These are phyloP conservation scores for Itoplectis maculator DNA, from an alignment of 2,888 invertebrate species.

Conservation along the genomic window DNA sequence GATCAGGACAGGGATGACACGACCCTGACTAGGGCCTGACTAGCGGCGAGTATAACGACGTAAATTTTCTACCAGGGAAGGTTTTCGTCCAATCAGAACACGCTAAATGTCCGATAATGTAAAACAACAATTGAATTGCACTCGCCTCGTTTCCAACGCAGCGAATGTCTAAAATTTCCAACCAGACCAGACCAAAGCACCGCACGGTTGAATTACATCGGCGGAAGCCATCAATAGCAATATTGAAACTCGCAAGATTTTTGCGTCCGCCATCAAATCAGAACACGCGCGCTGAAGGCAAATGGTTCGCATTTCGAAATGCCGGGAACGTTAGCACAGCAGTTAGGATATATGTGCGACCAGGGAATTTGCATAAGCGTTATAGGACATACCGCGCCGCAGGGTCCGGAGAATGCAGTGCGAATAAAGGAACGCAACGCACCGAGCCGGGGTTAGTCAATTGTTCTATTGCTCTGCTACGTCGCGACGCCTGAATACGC, in stretches of 20 bases:
- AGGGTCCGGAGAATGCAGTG: constrained; percentile 51
- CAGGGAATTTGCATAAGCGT: constrained; percentile 58
- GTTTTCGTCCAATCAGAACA: too few relatives aligned
- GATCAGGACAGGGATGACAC: too few relatives aligned
- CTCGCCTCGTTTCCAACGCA: too few relatives aligned
- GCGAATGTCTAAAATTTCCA: background rate
- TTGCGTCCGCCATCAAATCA: constrained; percentile 12
- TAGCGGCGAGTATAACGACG: too few relatives aligned
- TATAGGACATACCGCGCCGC: constrained; percentile 32
- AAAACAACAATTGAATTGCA: too few relatives aligned
- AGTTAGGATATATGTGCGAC: constrained; percentile 24
- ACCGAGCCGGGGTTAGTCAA: constrained; percentile 15
- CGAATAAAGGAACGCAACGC: constrained; percentile 38
- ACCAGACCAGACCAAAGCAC: background rate
- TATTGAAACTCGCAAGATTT: background rate
- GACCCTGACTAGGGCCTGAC: too few relatives aligned
- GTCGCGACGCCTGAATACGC: constrained; percentile 2
- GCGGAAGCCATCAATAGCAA: background rate
- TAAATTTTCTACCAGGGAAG: too few relatives aligned
- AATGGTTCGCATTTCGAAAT: constrained; percentile 28
- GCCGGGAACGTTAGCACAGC: constrained; percentile 33
- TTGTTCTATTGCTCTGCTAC: constrained; percentile 10
- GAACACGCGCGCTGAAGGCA: constrained; percentile 17
- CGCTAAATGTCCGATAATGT: too few relatives aligned
- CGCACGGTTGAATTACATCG: background rate